Evolutionary conservation across 2,888 invertebrate species (phyloP).

Genomic region (Lottia gigantea): DNA sequence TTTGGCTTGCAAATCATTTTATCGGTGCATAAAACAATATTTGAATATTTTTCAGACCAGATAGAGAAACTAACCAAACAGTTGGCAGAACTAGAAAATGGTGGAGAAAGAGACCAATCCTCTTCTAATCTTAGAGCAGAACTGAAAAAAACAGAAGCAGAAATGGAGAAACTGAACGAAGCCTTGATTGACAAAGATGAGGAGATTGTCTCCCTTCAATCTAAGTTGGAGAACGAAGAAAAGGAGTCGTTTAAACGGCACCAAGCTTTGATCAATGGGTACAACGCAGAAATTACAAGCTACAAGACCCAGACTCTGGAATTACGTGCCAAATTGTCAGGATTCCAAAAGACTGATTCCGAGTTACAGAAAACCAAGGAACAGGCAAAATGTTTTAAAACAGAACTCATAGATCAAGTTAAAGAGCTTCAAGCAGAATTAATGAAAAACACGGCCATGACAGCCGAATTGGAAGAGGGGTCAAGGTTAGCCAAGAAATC

Average conservation of each 20-base stretch:
- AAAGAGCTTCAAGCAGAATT: constrained; percentile 39
- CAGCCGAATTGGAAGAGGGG: constrained; percentile 39
- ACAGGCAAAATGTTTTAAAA: constrained; percentile 25
- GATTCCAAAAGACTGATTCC: not conserved
- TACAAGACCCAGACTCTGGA: constrained; percentile 45
- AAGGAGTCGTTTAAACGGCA: constrained; percentile 50
- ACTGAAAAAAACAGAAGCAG: constrained; percentile 7
- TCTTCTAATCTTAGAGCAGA: not conserved
- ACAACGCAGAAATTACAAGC: constrained; percentile 53
- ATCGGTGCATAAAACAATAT: too few relatives aligned
- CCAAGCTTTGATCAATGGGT: constrained; percentile 57
- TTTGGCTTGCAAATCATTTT: too few relatives aligned
- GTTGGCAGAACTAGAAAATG: constrained; percentile 10
- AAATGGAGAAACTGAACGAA: constrained; percentile 24
- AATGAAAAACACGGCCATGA: constrained; percentile 37
- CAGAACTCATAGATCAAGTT: constrained; percentile 37
- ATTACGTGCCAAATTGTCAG: constrained; percentile 17
- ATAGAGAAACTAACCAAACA: constrained; percentile 15
- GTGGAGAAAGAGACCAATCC: not conserved
- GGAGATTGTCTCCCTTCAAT: constrained; percentile 33
- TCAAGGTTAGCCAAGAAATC: constrained; percentile 37
- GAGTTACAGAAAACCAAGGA: constrained; percentile 26
- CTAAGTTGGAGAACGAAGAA: constrained; percentile 41
- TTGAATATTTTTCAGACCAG: not conserved
- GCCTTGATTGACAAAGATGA: constrained; percentile 34